Base-by-base conservation (phyloP, 1,140 invertebrate genomes). In the Orchesella cincta region DNA sequence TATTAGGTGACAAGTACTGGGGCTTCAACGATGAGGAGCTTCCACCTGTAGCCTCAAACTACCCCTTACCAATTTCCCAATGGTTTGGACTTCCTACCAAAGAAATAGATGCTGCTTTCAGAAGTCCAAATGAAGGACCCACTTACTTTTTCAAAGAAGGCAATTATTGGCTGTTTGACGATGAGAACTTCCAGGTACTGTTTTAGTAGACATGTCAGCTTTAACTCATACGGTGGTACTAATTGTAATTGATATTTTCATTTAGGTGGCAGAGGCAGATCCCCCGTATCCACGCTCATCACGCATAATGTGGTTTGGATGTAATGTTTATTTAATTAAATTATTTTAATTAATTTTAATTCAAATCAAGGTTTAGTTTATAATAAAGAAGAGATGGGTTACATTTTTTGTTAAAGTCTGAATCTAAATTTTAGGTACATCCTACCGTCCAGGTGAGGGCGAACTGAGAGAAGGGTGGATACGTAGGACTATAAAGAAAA, bases 131-230 rank as follows among this genome's bases (percentile, higher is more conserved):
- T n/a, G 91, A 93, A 78, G 93, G 93, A 1, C 87, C 89, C 33
- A 95, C 93, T 0, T 96, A 92, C 84, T 91, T 92, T n/a, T 96
- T 97, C 86, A 95, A 95, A 88, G 93, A 92, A 90, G 77, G 71
- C 8, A 46, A 73, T 2, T 78, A 78, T 33, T 78, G 77, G 77
- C 34, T 78, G 14, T 78, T 78, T 57, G 77, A 78, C 26, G 77
- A 78, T 8, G 52, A 39, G 1, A 46, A 57, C 26, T 76, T 75
- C 73, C 35, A 80, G 76, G 28, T 54, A 31, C 1, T 51, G 1
- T 71, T 23, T 8, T 29, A 74, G 14, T 34, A 57, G 16, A 1
- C 16, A 26, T 35, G 33, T 75, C 20, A 14, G 23, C 16, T 39
- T 62, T 39, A 57, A 57, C 23, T 18, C 23, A 57, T 23, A 14